phyloP scores from a whole-genome alignment of 2,888 invertebrate species.

The Chaetoderma sp. region DNA sequence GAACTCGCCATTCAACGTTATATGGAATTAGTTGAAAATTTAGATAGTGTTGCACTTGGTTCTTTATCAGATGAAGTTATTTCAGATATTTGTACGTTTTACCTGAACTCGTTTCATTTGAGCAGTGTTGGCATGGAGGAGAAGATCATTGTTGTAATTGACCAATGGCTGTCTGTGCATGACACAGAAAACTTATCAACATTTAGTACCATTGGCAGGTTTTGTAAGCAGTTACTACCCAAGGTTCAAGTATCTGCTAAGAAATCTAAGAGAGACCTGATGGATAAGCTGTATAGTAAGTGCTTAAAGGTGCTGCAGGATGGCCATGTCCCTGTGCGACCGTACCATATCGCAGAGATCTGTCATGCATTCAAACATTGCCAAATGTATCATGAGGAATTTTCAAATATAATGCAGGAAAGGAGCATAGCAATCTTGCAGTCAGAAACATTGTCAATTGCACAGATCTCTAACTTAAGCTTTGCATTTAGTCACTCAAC shows the following conservation, averaged over 20 bases:
- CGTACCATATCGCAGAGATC: constrained; percentile 26
- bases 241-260: no score
- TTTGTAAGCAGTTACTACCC: not conserved
- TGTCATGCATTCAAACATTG: constrained; percentile 24
- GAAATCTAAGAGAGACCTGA: not conserved
- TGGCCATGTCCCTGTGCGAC: not conserved
- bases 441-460: constrained; percentile 1
- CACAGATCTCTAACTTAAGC: constrained; percentile 22
- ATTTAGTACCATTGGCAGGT: not conserved
- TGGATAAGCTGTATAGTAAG: not conserved
- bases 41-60: not conserved
- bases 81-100: not conserved
- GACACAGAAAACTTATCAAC: not conserved
- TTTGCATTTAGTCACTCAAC: constrained; percentile 17
- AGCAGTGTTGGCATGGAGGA: not conserved
- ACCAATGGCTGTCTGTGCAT: not conserved
- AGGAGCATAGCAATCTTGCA: constrained; percentile 13
- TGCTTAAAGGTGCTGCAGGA: not conserved
- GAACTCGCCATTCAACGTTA: not conserved
- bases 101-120: not conserved
- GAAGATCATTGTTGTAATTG: not conserved
- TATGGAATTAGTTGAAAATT: not conserved
- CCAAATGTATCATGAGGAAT: not conserved
- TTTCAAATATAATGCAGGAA: constrained; percentile 8
- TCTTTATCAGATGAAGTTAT: not conserved